Evolutionary conservation across 2,113 vertebrate species (phyloP), one percentile per base, ranked within the genome.

Genomic region (Natator depressus): DNA sequence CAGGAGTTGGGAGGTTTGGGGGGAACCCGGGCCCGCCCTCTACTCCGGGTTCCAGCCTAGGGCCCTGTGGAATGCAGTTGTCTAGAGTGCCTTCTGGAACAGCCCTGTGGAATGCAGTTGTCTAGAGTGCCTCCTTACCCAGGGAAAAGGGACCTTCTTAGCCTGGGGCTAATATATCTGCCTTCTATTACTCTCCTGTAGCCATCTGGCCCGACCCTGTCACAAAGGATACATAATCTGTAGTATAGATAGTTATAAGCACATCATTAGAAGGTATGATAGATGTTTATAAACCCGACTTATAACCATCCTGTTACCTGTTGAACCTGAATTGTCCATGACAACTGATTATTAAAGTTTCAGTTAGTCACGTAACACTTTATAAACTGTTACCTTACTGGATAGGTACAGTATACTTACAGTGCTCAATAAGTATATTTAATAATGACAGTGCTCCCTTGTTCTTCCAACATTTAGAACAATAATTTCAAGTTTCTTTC

Each of bases 371-470:
- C 59, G 0, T 31, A 31, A 83, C 85, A 91, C 25, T 0, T 3
- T 59, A 49, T 82, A 57, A 46, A 53, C 82, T 35, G 1, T 8
- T 6, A 72, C 49, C 10, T 72, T 51, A 27, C 69, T 1, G 3
- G 9, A 35, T 93, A 35, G 1, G 1, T 81, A 93, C 88, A 22
- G 78, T 47, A 25, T 46, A 78, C 24, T 88, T 91, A 11, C 57
- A 83, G 93, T 97, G 78, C 3, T 27, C 75, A n/a, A n/a, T 20
- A n/a, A 72, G 19, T 38, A 72, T 72, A 72, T 38, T 69, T 69
- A 20, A 19, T 69, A 94, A 96, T 96, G 95, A 93, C 95, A 95
- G 96, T 95, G 85, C 91, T 84, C 91, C 83, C n/a, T 65, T 92
- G 65, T 75, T 94, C 38, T 93, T 87, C 79, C 5, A 92, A 89